Percentiles rank a stretch among this genome's conserved stretches.
phyloP scores from a whole-genome alignment of 2,888 invertebrate genomes.

The Lottia scabra region DNA sequence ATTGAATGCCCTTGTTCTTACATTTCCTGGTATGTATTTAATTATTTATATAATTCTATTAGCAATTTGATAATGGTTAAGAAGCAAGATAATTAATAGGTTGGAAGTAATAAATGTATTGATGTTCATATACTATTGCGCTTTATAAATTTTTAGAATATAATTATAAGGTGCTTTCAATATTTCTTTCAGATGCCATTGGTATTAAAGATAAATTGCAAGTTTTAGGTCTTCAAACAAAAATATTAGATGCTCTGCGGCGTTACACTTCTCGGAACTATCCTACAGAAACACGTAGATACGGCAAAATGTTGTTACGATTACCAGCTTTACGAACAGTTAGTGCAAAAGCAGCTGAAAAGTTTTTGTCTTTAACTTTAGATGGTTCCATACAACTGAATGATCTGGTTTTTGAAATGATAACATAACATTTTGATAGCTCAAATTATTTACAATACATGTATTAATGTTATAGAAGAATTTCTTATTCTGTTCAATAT shows the following conservation, averaged over 20 bases:
- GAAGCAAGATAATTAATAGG: too few relatives aligned
- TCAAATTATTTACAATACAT: too few relatives aligned
- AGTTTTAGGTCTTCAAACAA: slow-evolving; percentile 60
- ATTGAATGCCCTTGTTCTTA: slow-evolving; percentile 65
- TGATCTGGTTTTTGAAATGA: slow-evolving; percentile 67
- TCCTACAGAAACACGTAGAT: slow-evolving; percentile 57
- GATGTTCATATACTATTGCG: too few relatives aligned
- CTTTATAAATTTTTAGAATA: too few relatives aligned
- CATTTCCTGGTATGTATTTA: slow-evolving; percentile 64
- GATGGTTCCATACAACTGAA: slow-evolving; percentile 65
- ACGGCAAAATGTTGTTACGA: slow-evolving; percentile 64
- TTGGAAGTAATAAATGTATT: too few relatives aligned
- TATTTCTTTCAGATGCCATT: slow-evolving; percentile 59
- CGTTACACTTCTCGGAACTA: slow-evolving; percentile 56
- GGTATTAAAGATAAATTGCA: slow-evolving; percentile 61
- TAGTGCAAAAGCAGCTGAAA: slow-evolving; percentile 67
- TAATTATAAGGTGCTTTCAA: background rate
- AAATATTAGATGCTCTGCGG: slow-evolving; percentile 63
- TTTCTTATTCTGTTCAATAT: too few relatives aligned
- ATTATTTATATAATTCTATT: too few relatives aligned
- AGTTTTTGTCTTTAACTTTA: slow-evolving; percentile 64
- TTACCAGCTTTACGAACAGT: slow-evolving; percentile 66
- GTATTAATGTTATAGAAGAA: too few relatives aligned
- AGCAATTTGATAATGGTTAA: too few relatives aligned
- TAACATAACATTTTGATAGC: slow-evolving; percentile 40